Conservation (phyloP, 2,113 vertebrate species). For the Lophius piscatorius region DNA sequence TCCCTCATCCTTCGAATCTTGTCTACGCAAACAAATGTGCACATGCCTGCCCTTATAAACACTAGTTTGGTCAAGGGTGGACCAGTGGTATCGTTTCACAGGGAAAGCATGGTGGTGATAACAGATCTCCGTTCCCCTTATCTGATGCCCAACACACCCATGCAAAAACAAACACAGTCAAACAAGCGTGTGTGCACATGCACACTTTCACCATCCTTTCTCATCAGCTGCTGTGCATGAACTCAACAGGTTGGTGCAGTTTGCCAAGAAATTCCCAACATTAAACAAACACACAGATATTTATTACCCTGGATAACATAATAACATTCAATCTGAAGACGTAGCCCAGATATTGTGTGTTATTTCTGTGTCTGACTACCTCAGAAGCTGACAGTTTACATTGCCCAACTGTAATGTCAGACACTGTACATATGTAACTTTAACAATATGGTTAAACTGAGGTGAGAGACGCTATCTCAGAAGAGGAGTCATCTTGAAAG, state of each 20-base stretch:
- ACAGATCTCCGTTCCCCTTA: constrained; percentile 53
- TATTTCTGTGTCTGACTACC: constrained; percentile 32
- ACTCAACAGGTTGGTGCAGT: constrained; percentile 37
- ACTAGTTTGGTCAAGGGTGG: constrained; percentile 53
- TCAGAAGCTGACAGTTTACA: constrained; percentile 32
- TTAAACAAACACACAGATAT: constrained; percentile 15
- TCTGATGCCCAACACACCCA: constrained; percentile 61
- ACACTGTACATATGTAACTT: not conserved
- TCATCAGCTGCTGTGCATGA: constrained; percentile 52
- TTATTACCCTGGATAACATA: constrained; percentile 15
- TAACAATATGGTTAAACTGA: not conserved
- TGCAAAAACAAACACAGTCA: constrained; percentile 9
- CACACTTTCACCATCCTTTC: constrained; percentile 31
- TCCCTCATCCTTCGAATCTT: constrained; percentile 54
- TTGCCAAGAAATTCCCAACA: constrained; percentile 46
- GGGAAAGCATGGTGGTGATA: constrained; percentile 46
- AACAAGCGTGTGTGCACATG: constrained; percentile 29
- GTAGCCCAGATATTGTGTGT: not conserved
- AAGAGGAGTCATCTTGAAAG: constrained; percentile 42
- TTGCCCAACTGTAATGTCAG: constrained; percentile 18
- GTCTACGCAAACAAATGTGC: constrained; percentile 9
- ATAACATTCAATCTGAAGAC: constrained; percentile 38
- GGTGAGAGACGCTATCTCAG: constrained; percentile 5
- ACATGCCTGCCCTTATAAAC: not conserved
- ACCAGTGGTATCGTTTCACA: constrained; percentile 56